Conservation (phyloP, 2,797 vertebrate species). For the Halcyon smyrnensis region DNA sequence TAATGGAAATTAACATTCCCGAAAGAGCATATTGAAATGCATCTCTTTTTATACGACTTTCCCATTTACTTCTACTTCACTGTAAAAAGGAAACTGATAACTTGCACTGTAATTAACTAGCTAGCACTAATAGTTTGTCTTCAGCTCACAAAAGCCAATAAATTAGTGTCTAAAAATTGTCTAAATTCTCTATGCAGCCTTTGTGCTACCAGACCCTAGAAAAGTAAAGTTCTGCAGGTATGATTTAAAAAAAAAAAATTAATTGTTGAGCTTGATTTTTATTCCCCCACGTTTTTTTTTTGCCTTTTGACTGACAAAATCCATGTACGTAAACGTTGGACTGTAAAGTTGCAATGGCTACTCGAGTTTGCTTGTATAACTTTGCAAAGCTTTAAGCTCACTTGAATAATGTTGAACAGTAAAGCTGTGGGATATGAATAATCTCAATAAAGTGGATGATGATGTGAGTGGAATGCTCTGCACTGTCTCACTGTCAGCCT, state of each 20-base stretch:
- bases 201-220: background rate
- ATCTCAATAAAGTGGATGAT: background rate
- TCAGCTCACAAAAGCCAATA: background rate
- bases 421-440: background rate
- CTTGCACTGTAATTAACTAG: background rate
- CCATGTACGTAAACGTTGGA: background rate
- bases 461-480: accelerated
- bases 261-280: background rate
- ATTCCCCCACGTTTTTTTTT: background rate
- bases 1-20: background rate
- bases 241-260: background rate
- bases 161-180: background rate
- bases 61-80: accelerated
- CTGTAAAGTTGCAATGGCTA: background rate
- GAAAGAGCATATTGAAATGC: accelerated
- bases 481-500: background rate
- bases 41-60: accelerated
- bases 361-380: no score
- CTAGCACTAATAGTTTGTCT: background rate
- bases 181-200: background rate
- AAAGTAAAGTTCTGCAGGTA: background rate
- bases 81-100: background rate
- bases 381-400: background rate
- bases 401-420: background rate
- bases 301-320: background rate